These are phyloP conservation scores for Charadrius vociferus DNA, from an alignment of 2,113 vertebrate genomes.

Conservation along the genomic window DNA sequence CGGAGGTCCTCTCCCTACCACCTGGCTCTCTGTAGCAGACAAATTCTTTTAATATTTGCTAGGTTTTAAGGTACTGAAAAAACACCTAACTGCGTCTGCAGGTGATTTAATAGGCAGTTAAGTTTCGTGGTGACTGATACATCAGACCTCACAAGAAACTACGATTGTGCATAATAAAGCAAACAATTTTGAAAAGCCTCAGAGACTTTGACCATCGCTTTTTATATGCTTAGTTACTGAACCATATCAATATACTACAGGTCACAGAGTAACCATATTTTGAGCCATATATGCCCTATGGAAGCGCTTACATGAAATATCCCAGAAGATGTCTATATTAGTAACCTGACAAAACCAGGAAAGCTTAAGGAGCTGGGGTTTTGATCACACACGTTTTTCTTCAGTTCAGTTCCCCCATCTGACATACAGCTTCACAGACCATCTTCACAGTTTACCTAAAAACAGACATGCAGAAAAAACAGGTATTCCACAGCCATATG, in stretches of 20 bases:
- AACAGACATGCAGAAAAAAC: background rate
- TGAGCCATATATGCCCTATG: background rate
- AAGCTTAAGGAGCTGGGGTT: background rate
- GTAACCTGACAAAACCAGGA: background rate
- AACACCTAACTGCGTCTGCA: background rate
- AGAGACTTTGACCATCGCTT: background rate
- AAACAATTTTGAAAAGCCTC: background rate
- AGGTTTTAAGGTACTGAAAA: background rate
- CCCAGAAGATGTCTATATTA: background rate
- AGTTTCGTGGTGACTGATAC: background rate
- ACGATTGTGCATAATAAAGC: background rate
- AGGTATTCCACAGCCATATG: background rate
- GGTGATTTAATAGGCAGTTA: constrained; percentile 10
- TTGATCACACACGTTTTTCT: background rate
- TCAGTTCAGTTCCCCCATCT: background rate
- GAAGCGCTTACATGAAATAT: background rate
- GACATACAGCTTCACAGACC: background rate
- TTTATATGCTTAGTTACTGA: background rate
- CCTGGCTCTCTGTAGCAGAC: background rate
- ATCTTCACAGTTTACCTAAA: background rate
- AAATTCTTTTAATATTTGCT: background rate
- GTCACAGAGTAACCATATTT: background rate
- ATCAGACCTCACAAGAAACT: background rate
- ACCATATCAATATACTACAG: background rate
- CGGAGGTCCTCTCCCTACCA: background rate